phyloP scores from a whole-genome alignment of 1,140 invertebrate species.

The Trialeurodes vaporariorum region DNA sequence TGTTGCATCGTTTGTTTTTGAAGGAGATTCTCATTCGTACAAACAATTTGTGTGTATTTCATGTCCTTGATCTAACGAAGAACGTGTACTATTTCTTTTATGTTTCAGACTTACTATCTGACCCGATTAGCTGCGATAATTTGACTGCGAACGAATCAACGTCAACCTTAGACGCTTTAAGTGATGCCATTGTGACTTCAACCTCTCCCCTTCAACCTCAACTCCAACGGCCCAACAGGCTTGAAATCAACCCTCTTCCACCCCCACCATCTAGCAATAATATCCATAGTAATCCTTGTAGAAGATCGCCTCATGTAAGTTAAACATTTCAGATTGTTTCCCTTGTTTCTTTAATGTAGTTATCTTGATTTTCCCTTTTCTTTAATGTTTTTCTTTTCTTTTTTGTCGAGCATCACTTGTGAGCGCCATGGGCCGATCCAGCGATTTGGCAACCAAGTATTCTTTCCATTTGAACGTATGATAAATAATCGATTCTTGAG shows the following conservation, averaged over 20 bases:
- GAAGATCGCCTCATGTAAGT: conserved; percentile 46
- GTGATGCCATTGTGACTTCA: conserved; percentile 22
- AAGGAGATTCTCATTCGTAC: too few relatives aligned
- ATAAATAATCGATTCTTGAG: too few relatives aligned
- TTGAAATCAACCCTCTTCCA: conserved; percentile 49
- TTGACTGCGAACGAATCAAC: conserved; percentile 27
- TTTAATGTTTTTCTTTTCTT: too few relatives aligned
- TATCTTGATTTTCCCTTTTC: background rate
- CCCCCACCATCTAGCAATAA: conserved; percentile 41
- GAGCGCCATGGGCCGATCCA: too few relatives aligned
- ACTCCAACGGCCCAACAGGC: conserved; percentile 38
- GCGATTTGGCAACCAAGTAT: too few relatives aligned
- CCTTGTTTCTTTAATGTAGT: conserved; percentile 2
- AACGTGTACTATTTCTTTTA: conserved; percentile 14
- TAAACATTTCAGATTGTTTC: background rate
- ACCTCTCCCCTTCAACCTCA: conserved; percentile 20
- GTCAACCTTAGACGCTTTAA: conserved; percentile 26
- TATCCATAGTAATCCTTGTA: conserved; percentile 4
- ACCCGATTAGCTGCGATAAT: conserved; percentile 31
- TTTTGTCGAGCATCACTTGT: too few relatives aligned
- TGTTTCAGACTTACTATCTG: conserved; percentile 27
- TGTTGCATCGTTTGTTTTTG: too few relatives aligned
- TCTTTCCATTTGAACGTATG: too few relatives aligned
- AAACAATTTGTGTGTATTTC: background rate
- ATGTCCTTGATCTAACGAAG: background rate